A percentile compares a stretch with the other conserved stretches of the same genome.
phyloP scores from a whole-genome alignment of 2,113 vertebrate species.

The Vulpes vulpes region DNA sequence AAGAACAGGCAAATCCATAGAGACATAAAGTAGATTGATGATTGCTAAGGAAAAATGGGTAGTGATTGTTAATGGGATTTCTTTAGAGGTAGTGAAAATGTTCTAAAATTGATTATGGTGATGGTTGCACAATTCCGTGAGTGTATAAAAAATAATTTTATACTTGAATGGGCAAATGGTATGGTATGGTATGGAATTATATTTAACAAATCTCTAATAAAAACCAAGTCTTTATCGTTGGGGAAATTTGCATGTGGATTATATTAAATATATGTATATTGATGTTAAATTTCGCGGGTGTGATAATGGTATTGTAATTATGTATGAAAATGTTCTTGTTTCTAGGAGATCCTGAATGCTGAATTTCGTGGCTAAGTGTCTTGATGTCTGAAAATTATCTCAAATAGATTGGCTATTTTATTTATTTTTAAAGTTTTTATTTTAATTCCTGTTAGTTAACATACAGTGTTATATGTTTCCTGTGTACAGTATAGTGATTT shows the following conservation, averaged over 20 bases:
- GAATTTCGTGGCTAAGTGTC: background rate
- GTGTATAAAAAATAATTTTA: background rate
- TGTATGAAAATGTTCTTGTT: background rate
- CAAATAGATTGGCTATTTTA: background rate
- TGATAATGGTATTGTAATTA: background rate
- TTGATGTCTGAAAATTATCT: background rate
- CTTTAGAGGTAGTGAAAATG: background rate
- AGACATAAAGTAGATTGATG: background rate
- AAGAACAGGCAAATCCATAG: background rate
- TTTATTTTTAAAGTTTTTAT: background rate
- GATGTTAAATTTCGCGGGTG: background rate
- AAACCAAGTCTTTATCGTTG: background rate
- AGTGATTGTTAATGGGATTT: background rate
- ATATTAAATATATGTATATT: background rate
- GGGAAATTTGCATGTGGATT: background rate
- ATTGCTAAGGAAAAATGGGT: background rate
- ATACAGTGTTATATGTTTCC: background rate
- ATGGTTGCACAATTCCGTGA: background rate
- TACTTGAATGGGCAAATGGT: background rate
- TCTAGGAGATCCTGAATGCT: background rate
- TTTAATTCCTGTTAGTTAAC: background rate
- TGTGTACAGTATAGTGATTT: background rate
- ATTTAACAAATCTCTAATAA: constrained; percentile 18
- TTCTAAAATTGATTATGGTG: background rate
- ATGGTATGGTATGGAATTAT: background rate